phyloP scores from a whole-genome alignment of 1,140 invertebrate genomes.

The Akabosia matsudoensis region DNA sequence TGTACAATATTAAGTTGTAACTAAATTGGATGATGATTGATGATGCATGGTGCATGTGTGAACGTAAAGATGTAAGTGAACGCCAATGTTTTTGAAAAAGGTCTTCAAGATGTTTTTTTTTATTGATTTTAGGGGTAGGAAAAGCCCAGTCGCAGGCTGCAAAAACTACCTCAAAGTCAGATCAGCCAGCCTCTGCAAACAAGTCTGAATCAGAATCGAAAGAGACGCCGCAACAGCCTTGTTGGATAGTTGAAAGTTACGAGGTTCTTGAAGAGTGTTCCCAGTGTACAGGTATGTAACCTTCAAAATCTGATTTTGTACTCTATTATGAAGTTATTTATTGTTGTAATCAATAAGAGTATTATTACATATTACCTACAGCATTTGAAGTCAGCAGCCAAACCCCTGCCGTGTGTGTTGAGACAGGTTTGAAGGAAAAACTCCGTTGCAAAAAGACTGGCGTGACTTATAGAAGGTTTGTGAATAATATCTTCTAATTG shows the following conservation, averaged over 20 bases:
- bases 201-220: not conserved
- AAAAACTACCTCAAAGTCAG: too few species aligned
- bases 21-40: too few species aligned
- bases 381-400: constrained; percentile 69
- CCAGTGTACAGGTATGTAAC: constrained; percentile 65
- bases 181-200: too few species aligned
- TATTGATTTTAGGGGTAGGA: not conserved
- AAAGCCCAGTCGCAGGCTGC: not conserved
- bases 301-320: not conserved
- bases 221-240: constrained; percentile 48
- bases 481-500: constrained; percentile 19
- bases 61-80: too few species aligned
- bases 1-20: too few species aligned
- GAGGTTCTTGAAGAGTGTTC: constrained; percentile 70
- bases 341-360: too few species aligned
- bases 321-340: not conserved
- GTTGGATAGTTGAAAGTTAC: constrained; percentile 66
- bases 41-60: too few species aligned
- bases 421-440: constrained; percentile 68
- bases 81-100: not conserved
- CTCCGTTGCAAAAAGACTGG: constrained; percentile 67
- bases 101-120: not conserved
- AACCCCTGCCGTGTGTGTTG: constrained; percentile 65
- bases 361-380: constrained; percentile 48
- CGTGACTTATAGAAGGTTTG: constrained; percentile 63